Evolutionary conservation across 2,113 vertebrate species (phyloP).

Genomic region (Alligator sinensis): DNA sequence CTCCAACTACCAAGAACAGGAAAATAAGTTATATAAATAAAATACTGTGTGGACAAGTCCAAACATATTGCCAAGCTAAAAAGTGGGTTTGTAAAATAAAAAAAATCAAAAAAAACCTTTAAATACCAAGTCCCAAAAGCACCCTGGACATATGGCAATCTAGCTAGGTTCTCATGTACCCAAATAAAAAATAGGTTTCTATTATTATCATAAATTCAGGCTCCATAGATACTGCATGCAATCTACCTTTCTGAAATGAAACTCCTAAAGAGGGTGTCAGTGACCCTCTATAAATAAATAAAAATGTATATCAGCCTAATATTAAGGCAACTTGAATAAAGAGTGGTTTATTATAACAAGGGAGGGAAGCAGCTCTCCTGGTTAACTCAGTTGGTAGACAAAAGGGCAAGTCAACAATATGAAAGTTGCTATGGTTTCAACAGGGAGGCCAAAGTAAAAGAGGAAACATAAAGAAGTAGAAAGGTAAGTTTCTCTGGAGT

Average conservation of each 20-base stretch:
- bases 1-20: not conserved
- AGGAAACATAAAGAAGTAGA: not conserved
- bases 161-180: not conserved
- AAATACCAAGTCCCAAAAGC: not conserved
- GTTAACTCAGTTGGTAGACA: not conserved
- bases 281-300: not conserved
- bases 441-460: not conserved
- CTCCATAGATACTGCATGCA: not conserved
- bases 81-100: not conserved
- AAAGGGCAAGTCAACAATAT: not conserved
- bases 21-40: not conserved
- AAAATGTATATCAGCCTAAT: not conserved
- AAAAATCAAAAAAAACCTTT: constrained; percentile 1
- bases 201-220: constrained; percentile 38
- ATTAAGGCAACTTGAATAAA: not conserved
- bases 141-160: not conserved
- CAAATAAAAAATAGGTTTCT: constrained; percentile 38
- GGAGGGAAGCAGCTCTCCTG: not conserved
- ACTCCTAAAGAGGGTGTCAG: constrained; percentile 40
- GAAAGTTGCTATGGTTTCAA: not conserved
- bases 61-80: not conserved
- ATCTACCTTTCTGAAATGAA: constrained; percentile 53
- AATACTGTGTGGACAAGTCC: not conserved
- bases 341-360: constrained; percentile 13
- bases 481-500: not conserved